Conservation (phyloP, 2,113 vertebrate genomes). For the Silurus glanis region DNA sequence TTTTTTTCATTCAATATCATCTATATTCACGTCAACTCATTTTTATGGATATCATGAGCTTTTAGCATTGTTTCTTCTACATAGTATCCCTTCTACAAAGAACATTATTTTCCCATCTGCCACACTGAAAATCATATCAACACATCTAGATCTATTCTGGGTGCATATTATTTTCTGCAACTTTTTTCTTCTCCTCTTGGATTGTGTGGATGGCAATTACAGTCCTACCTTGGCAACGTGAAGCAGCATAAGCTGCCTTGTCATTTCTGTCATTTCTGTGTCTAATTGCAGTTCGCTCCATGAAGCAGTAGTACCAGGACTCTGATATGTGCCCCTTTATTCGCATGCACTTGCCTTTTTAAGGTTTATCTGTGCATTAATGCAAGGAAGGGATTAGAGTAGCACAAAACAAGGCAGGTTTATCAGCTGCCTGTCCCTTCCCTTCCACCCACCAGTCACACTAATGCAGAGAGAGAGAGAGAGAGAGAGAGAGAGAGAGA, state of each 20-base stretch:
- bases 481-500: not conserved
- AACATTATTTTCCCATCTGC: not conserved
- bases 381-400: constrained; percentile 58
- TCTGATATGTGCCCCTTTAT: constrained; percentile 41
- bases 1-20: not conserved
- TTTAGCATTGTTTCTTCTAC: not conserved
- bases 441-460: constrained; percentile 51
- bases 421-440: constrained; percentile 56
- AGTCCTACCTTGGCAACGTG: not conserved
- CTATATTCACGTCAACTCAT: not conserved
- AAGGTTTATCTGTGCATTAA: constrained; percentile 62
- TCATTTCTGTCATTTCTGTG: constrained; percentile 5
- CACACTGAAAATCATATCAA: not conserved
- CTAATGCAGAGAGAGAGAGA: constrained; percentile 34
- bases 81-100: not conserved
- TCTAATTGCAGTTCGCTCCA: constrained; percentile 24
- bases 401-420: constrained; percentile 63
- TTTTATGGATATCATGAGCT: not conserved
- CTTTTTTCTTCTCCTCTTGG: not conserved
- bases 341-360: constrained; percentile 36
- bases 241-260: not conserved
- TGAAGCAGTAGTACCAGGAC: constrained; percentile 22
- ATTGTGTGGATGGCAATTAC: constrained; percentile 30
- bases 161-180: constrained; percentile 6
- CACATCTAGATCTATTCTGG: not conserved